Base-by-base conservation (phyloP, 2,888 invertebrate genomes). In the Nomada fucata region DNA sequence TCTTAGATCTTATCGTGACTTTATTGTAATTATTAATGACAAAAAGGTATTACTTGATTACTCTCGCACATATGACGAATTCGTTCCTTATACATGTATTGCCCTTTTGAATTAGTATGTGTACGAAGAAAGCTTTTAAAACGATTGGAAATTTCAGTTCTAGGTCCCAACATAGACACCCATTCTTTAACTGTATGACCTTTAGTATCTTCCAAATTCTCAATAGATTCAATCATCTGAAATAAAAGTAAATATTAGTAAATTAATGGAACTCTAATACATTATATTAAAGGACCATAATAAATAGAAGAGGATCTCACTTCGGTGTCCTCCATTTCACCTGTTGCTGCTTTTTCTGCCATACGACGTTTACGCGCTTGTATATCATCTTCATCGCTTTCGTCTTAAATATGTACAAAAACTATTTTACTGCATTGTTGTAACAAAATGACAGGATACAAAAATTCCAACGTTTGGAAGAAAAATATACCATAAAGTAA, bases 201-300 rank as follows among this genome's bases (percentile, higher is more conserved):
- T 92, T 99, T 98, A 7, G 98, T 99, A 90, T 99, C 99, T 93
- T 99, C 99, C 50, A 99, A 94, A 94, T 99, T 99, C 93, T 99
- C 99, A 84, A 99, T 99, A 74, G 98, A 98, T 94, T 99, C 99
- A 61, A 98, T 96, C 95, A 97, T 97, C 94, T 95, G 84, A 42
- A 84, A 84, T 67, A 47, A 29, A 63, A 53, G 60, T 75, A 57
- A 60, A 29, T 26, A 59, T 50, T 68, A 55, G 60, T 68, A 74
- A 50, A 23, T 59, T 11, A 29, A 69, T 10, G 60, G 13, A 53
- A 72, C 0, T 57, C n/a, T 59, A 83, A 26, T 20, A 76, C 26
- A 15, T 74, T 10, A 23, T 7, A 55, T 72, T 10, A 63, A 36
- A n/a, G 60, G 80, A 23, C 10, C 63, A 26, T 3, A 65, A 26